Evolutionary conservation across 2,888 invertebrate genomes (phyloP).

Genomic region (Chrysolina oricalcia): DNA sequence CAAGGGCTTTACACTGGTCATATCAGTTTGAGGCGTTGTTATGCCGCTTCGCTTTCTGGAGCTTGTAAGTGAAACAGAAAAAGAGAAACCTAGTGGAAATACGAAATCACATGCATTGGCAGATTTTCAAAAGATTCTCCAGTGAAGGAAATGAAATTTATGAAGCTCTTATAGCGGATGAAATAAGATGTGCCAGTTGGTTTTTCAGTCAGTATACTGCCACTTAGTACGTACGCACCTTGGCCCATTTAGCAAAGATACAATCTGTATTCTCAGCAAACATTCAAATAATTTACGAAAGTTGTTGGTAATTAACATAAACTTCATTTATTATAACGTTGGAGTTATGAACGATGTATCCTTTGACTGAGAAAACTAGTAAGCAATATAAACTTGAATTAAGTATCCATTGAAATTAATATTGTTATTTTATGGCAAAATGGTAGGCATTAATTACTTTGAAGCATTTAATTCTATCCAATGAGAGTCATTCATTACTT

Average conservation of each 20-base stretch:
- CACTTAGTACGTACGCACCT: constrained; percentile 22
- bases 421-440: not conserved
- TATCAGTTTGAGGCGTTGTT: too few species aligned
- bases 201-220: constrained; percentile 13
- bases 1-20: too few species aligned
- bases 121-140: too few species aligned
- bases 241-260: constrained; percentile 27
- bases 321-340: constrained; percentile 29
- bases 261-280: constrained; percentile 19
- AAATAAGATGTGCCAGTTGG: constrained; percentile 3
- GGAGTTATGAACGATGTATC: constrained; percentile 32
- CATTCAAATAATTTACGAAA: constrained; percentile 29
- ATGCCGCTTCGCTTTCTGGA: too few species aligned
- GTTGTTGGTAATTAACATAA: constrained; percentile 33
- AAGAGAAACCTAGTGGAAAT: too few species aligned
- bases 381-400: constrained; percentile 28
- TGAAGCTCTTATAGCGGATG: constrained; percentile 20
- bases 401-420: constrained; percentile 14
- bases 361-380: constrained; percentile 53
- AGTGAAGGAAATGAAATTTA: not conserved
- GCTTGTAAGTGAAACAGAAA: too few species aligned
- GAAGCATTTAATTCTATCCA: not conserved
- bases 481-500: not conserved
- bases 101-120: too few species aligned
- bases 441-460: too few species aligned